These are phyloP conservation scores for Pristionchus fissidentatus DNA, from an alignment of 2,888 invertebrate species.

Conservation along the genomic window DNA sequence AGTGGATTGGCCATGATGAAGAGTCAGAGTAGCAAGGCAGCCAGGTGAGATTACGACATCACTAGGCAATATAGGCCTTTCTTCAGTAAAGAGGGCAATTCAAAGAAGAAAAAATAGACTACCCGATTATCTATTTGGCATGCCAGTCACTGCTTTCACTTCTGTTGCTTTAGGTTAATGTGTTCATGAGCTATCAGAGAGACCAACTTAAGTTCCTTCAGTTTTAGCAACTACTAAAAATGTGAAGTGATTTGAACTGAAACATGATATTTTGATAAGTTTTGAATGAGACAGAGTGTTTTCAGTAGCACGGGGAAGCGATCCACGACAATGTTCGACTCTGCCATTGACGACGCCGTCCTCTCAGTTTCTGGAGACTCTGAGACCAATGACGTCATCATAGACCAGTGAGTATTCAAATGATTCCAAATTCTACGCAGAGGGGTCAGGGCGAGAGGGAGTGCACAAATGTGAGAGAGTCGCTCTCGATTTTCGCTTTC, in stretches of 20 bases:
- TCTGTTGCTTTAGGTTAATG: neutral
- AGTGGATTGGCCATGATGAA: slow-evolving; percentile 24
- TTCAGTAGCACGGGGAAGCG: slow-evolving; percentile 53
- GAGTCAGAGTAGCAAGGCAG: slow-evolving; percentile 40
- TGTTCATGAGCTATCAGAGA: neutral
- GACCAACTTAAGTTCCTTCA: neutral
- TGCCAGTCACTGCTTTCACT: neutral
- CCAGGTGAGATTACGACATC: slow-evolving; percentile 18
- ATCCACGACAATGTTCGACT: slow-evolving; percentile 65
- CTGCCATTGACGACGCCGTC: slow-evolving; percentile 64
- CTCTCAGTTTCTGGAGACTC: slow-evolving; percentile 46
- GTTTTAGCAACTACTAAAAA: too few species aligned
- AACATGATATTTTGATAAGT: neutral
- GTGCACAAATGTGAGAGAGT: too few species aligned
- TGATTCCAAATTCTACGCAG: too few species aligned
- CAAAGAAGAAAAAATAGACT: neutral
- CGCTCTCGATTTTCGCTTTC: too few species aligned
- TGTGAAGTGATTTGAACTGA: too few species aligned
- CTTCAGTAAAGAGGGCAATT: neutral
- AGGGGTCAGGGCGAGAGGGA: too few species aligned
- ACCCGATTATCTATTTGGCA: too few species aligned
- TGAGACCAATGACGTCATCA: slow-evolving; percentile 5
- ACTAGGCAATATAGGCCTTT: neutral
- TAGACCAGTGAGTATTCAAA: neutral
- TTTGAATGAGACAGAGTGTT: neutral